Conservation (phyloP, 1,140 invertebrate species). For the Anastrepha ludens region DNA sequence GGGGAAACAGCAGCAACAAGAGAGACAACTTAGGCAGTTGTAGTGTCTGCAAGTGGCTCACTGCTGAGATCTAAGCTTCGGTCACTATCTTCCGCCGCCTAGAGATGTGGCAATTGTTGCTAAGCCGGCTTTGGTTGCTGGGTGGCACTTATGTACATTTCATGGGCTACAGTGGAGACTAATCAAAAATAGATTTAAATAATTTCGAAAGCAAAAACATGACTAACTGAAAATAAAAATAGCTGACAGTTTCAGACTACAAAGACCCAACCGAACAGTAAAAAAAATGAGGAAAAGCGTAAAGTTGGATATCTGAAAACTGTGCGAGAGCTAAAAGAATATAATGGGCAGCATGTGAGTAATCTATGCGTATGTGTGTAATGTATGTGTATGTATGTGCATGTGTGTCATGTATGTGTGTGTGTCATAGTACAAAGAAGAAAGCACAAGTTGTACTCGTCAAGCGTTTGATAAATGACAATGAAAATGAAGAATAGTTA, state of each 20-base stretch:
- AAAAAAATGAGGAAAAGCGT: background rate
- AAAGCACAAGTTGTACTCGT: no score
- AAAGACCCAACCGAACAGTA: background rate
- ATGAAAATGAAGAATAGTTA: no score
- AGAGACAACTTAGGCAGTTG: background rate
- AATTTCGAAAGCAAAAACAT: constrained; percentile 14
- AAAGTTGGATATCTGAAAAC: no score
- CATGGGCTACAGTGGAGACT: background rate
- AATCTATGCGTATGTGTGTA: background rate
- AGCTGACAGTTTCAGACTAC: background rate
- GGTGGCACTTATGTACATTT: background rate
- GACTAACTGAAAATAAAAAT: background rate
- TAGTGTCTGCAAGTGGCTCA: background rate
- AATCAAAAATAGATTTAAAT: constrained; percentile 25
- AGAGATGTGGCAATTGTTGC: background rate
- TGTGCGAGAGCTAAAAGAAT: no score
- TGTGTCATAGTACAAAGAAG: no score
- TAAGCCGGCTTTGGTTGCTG: background rate
- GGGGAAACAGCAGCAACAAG: background rate
- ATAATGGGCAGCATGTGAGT: background rate
- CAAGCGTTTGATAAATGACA: no score
- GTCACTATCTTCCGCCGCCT: background rate
- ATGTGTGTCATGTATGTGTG: background rate
- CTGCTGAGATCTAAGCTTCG: background rate
- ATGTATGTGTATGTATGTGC: background rate